Percentiles rank a stretch among this genome's conserved stretches.
phyloP scores from a whole-genome alignment of 2,113 vertebrate genomes.

The Lucifuga dentata region DNA sequence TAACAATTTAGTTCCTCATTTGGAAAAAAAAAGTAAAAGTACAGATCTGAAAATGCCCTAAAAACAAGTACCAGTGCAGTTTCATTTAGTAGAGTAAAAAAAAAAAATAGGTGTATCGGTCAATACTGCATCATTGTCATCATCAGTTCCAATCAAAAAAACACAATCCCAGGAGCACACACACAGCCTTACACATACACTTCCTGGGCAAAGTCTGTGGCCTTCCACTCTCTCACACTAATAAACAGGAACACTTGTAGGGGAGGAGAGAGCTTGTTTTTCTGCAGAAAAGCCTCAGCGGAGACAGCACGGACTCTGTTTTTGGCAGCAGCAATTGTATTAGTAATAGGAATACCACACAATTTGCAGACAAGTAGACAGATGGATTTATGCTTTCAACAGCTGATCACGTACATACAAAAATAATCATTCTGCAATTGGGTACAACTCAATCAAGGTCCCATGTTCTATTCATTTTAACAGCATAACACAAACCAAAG shows the following conservation, averaged over 20 bases:
- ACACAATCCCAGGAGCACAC: too few species aligned
- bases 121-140: too few species aligned
- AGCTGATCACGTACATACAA: background rate
- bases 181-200: background rate
- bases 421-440: background rate
- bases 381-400: conserved; percentile 2
- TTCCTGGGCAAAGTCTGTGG: background rate
- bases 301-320: conserved; percentile 8
- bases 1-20: too few species aligned
- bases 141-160: background rate
- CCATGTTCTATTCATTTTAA: background rate
- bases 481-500: background rate
- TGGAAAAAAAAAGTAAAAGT: too few species aligned
- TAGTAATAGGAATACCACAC: background rate
- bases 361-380: background rate
- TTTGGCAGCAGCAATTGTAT: conserved; percentile 29
- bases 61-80: too few species aligned
- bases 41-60: too few species aligned
- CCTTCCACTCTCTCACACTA: conserved; percentile 9
- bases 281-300: conserved; percentile 20
- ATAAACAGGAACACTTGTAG: conserved; percentile 21
- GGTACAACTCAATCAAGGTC: background rate
- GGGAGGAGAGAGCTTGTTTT: conserved; percentile 10
- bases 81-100: too few species aligned
- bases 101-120: too few species aligned